A percentile compares a stretch with the other conserved stretches of the same genome.
Evolutionary conservation across 2,888 invertebrate genomes (phyloP).

Genomic region (Mechanitis mazaeus): DNA sequence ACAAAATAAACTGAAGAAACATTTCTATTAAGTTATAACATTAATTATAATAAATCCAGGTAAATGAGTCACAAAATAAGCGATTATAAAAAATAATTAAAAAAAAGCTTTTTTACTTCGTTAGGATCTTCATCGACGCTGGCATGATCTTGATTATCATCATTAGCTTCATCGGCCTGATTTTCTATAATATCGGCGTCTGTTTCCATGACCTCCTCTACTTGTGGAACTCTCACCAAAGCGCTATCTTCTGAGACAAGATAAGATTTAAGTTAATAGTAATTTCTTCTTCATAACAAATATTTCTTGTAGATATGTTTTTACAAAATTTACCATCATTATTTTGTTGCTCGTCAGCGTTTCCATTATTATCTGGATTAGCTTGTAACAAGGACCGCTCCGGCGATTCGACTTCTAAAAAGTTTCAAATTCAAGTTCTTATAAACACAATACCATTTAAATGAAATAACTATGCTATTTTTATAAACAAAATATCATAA

Average conservation of each 20-base stretch:
- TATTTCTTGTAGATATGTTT: background rate
- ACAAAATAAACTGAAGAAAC: background rate
- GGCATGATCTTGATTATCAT: slow-evolving; percentile 4
- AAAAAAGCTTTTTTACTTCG: slow-evolving; percentile 10
- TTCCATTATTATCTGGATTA: slow-evolving; percentile 13
- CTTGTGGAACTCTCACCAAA: slow-evolving; percentile 5
- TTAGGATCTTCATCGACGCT: slow-evolving; percentile 10
- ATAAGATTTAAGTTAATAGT: too few relatives aligned
- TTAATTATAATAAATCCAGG: too few relatives aligned
- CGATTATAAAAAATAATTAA: background rate
- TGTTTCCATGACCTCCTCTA: slow-evolving; percentile 21
- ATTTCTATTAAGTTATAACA: too few relatives aligned
- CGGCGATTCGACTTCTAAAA: slow-evolving; percentile 5
- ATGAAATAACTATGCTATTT: too few relatives aligned
- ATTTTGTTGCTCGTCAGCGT: slow-evolving; percentile 14
- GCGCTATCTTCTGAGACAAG: slow-evolving; percentile 8
- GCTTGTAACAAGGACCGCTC: background rate
- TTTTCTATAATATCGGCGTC: slow-evolving; percentile 15
- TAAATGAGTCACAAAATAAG: too few relatives aligned
- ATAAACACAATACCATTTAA: too few relatives aligned
- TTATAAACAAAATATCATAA: too few relatives aligned
- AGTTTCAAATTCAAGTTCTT: background rate
- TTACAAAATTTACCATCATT: slow-evolving; percentile 7
- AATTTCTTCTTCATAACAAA: too few relatives aligned
- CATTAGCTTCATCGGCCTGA: slow-evolving; percentile 5